A percentile compares a stretch with the other conserved stretches of the same genome.
phyloP scores from a whole-genome alignment of 2,888 invertebrate genomes.

The Linnaemya vulpina region DNA sequence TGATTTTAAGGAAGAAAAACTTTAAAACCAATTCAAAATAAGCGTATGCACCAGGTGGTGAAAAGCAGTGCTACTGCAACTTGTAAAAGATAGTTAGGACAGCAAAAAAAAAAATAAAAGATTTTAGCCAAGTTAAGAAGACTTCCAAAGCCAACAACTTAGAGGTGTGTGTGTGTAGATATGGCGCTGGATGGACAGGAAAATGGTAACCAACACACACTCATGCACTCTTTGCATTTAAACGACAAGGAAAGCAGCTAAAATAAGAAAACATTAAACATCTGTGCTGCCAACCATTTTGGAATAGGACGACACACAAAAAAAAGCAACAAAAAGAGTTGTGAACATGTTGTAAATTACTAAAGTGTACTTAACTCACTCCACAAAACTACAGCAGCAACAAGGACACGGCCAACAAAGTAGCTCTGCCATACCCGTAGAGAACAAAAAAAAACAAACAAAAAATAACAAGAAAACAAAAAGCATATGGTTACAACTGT shows the following conservation, averaged over 20 bases:
- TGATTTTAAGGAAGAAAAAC: neutral
- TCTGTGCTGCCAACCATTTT: conserved; percentile 78
- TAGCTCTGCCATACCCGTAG: too few species aligned
- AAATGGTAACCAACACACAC: conserved; percentile 15
- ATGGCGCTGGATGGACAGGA: conserved; percentile 39
- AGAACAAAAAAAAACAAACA: too few species aligned
- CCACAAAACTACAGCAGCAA: conserved; percentile 59
- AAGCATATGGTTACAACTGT: conserved; percentile 65
- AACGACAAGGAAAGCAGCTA: conserved; percentile 38
- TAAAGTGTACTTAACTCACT: conserved; percentile 72
- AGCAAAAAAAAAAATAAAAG: conserved; percentile 14
- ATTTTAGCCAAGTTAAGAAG: conserved; percentile 27
- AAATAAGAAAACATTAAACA: conserved; percentile 57
- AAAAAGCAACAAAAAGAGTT: conserved; percentile 57
- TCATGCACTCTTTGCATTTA: neutral
- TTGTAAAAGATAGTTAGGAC: conserved; percentile 30
- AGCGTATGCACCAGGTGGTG: conserved; percentile 41
- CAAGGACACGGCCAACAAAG: conserved; percentile 72
- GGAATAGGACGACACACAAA: conserved; percentile 77
- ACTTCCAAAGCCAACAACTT: conserved; percentile 4
- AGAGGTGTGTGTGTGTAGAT: conserved; percentile 1
- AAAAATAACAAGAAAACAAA: conserved; percentile 48
- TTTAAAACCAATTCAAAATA: conserved; percentile 3
- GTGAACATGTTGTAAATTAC: conserved; percentile 72
- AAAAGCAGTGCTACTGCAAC: conserved; percentile 17